Base-by-base conservation (phyloP, 2,797 vertebrate species). In the Myotis pilosus region DNA sequence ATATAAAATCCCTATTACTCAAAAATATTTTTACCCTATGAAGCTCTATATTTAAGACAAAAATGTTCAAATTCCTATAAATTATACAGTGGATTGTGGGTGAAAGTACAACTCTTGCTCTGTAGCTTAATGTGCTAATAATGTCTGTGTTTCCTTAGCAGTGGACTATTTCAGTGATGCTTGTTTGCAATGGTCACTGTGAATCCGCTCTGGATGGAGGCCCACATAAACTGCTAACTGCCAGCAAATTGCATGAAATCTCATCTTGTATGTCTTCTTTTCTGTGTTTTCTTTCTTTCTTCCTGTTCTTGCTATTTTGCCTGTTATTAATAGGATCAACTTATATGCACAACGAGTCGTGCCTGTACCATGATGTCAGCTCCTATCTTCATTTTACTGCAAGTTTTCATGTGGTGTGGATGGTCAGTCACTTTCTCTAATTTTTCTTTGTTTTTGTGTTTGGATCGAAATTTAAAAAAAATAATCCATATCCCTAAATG, bases 401-500 rank as follows among this genome's bases (percentile, higher is more conserved):
- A 99, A 98, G 98, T 99, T 99, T 99, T 99, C 98, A 98, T 99
- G 98, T 99, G 99, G 98, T 98, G 98, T 98, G 98, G 98, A 98
- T 98, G 99, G 98, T 99, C 98, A 99, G 99, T 99, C 98, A 98
- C 96, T 97, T 98, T 98, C 98, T 98, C 96, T 98, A 97, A 97
- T 98, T 97, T 98, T 97, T 84, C 84, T 96, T 86, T 97, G n/a
- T 79, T 89, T 86, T 92, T 95, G 88, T 80, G 94, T 97, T 96
- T 76, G 94, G 64, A 88, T 95, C 87, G 55, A 89, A 90, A 80
- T 85, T 94, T 91, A 51, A 91, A 64, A 64, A 81, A 92, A 92
- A 93, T 81, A 82, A 89, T 20, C 30, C 79, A 33, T 53, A 49
- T 80, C 30, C 75, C 47, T 62, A 83, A 95, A 47, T 30, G 15